Evolutionary conservation across 2,888 invertebrate species (phyloP), one percentile per base, ranked within the genome.

Genomic region (Ctenicera cuprea): DNA sequence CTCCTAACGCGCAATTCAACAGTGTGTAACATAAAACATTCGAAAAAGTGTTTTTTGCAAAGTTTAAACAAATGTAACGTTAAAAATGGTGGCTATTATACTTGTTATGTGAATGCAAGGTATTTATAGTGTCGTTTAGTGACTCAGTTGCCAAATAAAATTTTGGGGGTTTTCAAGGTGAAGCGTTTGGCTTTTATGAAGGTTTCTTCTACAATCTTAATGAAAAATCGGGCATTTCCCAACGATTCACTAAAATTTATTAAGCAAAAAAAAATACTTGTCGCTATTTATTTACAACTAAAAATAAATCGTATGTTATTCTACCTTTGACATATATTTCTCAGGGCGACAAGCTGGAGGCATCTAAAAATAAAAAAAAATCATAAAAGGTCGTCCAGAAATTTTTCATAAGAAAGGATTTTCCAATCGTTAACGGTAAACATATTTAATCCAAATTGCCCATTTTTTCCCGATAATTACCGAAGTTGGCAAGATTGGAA

Each of bases 321-420:
- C 20, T 52, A 59, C 57, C 43, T 67, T 67, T 67, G 67, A 67
- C 67, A 67, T 67, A 54, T 57, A 45, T 67, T 33, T 67, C 37
- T 37, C 57, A 59, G 41, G 67, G 57, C 11, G 59, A 43, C 14
- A 14, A 16, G 41, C 18, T 22, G 67, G 43, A 38, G 48, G 33
- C 26, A 57, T n/a, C 30, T 59, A 59, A 59, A 30, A 59, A 43
- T 67, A 57, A 38, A 54, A 59, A n/a, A 59, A 20, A 12, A 38
- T 12, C n/a, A 5, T 16, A 37, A 30, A 54, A 20, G 22, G 22
- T 12, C 22, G 20, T 48, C n/a, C 14, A 16, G 18, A 48, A 2
- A 50, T 22, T 33, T 33, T 33, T 33, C 26, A 2, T n/a, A 26
- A 26, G 5, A 9, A 33, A 33, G 7, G 5, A 33, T 33, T 33